Evolutionary conservation across 2,113 vertebrate species (phyloP), one percentile per base, ranked within the genome.

Genomic region (Lamprologus ornatipinnis): DNA sequence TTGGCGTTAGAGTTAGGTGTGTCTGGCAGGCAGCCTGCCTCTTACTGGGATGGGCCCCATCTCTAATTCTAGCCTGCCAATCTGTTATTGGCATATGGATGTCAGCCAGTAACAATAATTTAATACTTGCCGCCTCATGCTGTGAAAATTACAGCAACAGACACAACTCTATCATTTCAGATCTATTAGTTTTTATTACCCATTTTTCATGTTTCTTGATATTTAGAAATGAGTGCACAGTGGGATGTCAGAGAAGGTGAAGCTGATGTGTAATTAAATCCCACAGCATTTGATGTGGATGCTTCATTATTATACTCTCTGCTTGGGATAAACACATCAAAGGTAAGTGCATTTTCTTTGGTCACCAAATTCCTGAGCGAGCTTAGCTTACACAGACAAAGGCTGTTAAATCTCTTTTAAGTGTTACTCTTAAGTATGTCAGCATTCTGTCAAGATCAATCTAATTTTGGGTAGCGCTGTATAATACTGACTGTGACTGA

Each of bases 31-130:
- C 58, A 51, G 81, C 70, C 26, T 83, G 82, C 37, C 54, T 54
- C 85, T 92, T 81, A 84, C 60, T 82, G 80, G 87, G 81, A 91
- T n/a, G 75, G 57, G 57, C 40, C 60, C 70, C 84, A 54, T 75
- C 81, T 90, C 65, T 83, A 79, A 83, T 87, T 84, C 73, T 78
- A 55, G 53, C 73, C 70, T 82, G 80, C 53, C 65, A 81, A 53
- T 92, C 85, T 84, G 26, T 85, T 87, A 86, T 85, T 90, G 63
- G 65, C 83, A 55, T 83, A 47, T 87, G 88, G 89, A 91, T 84
- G 80, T 85, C 53, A 90, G 79, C 84, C 91, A 90, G 63, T 88
- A 92, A 88, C 80, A 84, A 55, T 91, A 85, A 92, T 90, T 81
- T 90, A 84, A 84, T 83, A 88, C 83, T 91, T 86, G 33, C 28